A percentile compares a stretch with the other conserved stretches of the same genome.
These are phyloP conservation scores for Ciconia maguari DNA, from an alignment of 2,113 vertebrate species.

Conservation along the genomic window DNA sequence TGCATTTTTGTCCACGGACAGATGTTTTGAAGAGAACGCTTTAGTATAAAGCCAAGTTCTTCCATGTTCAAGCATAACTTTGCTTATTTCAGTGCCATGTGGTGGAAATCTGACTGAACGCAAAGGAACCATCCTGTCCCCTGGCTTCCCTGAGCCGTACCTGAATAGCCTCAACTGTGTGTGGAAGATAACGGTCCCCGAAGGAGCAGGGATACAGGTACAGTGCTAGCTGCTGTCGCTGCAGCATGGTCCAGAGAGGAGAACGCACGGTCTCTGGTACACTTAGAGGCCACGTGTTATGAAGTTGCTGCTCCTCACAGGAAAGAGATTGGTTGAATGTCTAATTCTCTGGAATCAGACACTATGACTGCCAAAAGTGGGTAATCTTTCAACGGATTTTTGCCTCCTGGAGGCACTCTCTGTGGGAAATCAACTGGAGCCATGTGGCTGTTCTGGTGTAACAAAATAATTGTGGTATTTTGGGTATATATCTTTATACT, in stretches of 20 bases:
- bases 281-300: fast-evolving
- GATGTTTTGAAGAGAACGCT: background rate
- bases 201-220: constrained; percentile 98
- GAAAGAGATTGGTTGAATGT: background rate
- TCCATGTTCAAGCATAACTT: fast-evolving
- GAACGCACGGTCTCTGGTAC: fast-evolving
- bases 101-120: constrained; percentile 94
- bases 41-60: background rate
- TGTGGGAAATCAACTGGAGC: background rate
- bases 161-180: constrained; percentile 98
- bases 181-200: constrained; percentile 95
- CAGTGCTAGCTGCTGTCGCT: fast-evolving
- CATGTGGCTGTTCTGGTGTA: background rate
- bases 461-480: background rate
- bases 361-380: fast-evolving
- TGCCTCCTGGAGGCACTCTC: background rate
- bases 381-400: background rate
- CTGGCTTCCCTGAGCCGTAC: constrained; percentile 95
- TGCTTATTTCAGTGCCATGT: constrained; percentile 83
- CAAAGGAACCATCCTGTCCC: constrained; percentile 94
- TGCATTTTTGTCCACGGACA: fast-evolving
- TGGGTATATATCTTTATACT: background rate
- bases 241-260: background rate
- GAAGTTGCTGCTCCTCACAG: fast-evolving
- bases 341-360: background rate